A percentile compares a stretch with the other conserved stretches of the same genome.
Conservation (phyloP, 2,888 invertebrate genomes). For the Zygaena filipendulae region DNA sequence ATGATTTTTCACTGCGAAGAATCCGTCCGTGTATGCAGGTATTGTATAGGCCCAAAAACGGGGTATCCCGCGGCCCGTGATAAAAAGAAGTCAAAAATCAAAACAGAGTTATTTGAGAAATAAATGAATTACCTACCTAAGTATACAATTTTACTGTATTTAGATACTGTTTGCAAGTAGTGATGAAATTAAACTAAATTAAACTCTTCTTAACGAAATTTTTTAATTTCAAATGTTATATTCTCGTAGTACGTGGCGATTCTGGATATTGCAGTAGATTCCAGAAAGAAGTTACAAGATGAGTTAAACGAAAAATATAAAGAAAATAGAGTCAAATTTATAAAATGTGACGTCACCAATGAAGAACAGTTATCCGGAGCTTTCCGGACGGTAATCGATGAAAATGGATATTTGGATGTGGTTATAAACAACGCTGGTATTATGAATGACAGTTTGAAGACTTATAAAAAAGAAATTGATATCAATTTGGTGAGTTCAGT, state of each 20-base stretch:
- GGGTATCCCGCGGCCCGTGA: too few relatives aligned
- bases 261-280: constrained; percentile 26
- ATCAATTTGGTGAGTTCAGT: constrained; percentile 38
- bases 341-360: constrained; percentile 33
- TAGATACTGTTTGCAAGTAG: too few relatives aligned
- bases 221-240: background rate
- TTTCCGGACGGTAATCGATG: constrained; percentile 22
- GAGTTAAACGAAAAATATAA: constrained; percentile 28
- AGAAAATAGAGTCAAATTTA: constrained; percentile 24
- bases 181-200: too few relatives aligned
- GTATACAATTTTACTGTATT: too few relatives aligned
- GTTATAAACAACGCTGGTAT: constrained; percentile 34
- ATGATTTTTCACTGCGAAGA: too few relatives aligned
- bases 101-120: too few relatives aligned
- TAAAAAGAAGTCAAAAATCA: too few relatives aligned
- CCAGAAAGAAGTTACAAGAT: constrained; percentile 23
- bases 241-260: constrained; percentile 30
- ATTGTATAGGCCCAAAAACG: too few relatives aligned
- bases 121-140: too few relatives aligned
- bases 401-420: constrained; percentile 27
- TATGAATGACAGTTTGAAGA: constrained; percentile 26
- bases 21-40: too few relatives aligned
- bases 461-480: constrained; percentile 28
- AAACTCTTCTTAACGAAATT: too few relatives aligned
- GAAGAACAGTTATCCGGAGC: constrained; percentile 24